These are phyloP conservation scores for Paradoxurus hermaphroditus DNA, from an alignment of 2,113 vertebrate genomes.

Conservation along the genomic window DNA sequence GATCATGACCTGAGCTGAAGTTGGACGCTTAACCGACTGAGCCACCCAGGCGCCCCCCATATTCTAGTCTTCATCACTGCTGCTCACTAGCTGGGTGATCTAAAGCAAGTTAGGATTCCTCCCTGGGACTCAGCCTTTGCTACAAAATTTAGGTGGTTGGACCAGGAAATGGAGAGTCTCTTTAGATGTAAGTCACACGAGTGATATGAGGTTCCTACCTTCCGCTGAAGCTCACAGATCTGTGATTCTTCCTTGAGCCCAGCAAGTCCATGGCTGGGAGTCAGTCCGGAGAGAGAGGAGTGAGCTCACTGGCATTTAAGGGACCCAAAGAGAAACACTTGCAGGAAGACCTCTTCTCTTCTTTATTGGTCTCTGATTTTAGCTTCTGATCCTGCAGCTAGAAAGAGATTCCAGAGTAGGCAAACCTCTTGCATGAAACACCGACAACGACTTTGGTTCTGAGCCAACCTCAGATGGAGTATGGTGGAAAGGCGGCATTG, in stretches of 20 bases:
- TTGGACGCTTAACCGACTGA: too few relatives aligned
- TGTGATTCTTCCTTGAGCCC: not conserved
- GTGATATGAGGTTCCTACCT: not conserved
- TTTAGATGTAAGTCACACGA: not conserved
- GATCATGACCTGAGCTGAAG: too few relatives aligned
- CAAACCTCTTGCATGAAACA: not conserved
- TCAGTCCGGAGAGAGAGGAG: not conserved
- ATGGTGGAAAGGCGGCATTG: rapidly evolving
- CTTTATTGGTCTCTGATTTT: not conserved
- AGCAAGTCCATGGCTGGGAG: not conserved
- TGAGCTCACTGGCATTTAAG: not conserved
- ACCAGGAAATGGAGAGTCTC: not conserved
- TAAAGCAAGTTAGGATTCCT: not conserved
- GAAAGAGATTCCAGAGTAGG: not conserved
- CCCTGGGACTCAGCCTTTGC: not conserved
- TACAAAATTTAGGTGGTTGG: not conserved
- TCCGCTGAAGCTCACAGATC: not conserved
- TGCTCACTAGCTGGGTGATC: not conserved
- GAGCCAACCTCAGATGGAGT: not conserved
- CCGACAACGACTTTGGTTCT: not conserved
- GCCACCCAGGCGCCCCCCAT: too few relatives aligned
- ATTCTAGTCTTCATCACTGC: not conserved
- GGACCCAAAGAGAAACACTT: not conserved
- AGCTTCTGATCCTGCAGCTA: not conserved
- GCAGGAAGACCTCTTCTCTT: not conserved